Conservation (phyloP, 1,140 invertebrate species). For the Pemphigus obesinymphae region DNA sequence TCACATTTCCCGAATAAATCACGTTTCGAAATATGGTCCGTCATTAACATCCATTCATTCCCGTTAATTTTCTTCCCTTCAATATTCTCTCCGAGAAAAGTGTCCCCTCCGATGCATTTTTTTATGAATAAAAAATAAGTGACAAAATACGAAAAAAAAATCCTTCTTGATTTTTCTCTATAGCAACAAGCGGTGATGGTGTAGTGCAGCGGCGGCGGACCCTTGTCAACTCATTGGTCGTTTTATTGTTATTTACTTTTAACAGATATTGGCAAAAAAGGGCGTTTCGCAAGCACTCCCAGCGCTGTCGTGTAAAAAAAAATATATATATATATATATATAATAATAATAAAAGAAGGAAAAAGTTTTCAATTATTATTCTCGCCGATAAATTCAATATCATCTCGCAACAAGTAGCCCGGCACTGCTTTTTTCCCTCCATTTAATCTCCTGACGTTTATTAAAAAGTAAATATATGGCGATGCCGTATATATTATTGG, state of each 20-base stretch:
- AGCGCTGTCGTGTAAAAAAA: not conserved
- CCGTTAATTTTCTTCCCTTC: conserved; percentile 42
- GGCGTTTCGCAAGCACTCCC: conserved; percentile 12
- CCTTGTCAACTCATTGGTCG: conserved; percentile 41
- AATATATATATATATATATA: too few relatives aligned
- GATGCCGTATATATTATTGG: too few relatives aligned
- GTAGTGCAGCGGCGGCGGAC: conserved; percentile 17
- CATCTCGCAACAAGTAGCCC: conserved; percentile 38
- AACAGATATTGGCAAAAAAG: conserved; percentile 39
- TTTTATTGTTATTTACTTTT: conserved; percentile 42
- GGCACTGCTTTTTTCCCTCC: conserved; percentile 1
- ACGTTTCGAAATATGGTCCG: conserved; percentile 38
- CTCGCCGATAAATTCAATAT: conserved; percentile 22
- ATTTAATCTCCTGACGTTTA: conserved; percentile 40
- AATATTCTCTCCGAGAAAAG: conserved; percentile 33
- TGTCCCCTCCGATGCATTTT: not conserved
- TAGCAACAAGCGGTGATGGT: not conserved
- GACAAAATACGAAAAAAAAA: conserved; percentile 12
- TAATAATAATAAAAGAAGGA: not conserved
- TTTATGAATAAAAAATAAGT: conserved; percentile 24
- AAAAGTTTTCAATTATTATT: conserved; percentile 40
- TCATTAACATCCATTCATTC: conserved; percentile 39
- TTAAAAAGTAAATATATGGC: conserved; percentile 34
- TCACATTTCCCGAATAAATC: conserved; percentile 34
- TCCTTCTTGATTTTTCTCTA: conserved; percentile 10